These are phyloP conservation scores for Piezodorus guildinii DNA, from an alignment of 1,140 invertebrate genomes.

Conservation along the genomic window DNA sequence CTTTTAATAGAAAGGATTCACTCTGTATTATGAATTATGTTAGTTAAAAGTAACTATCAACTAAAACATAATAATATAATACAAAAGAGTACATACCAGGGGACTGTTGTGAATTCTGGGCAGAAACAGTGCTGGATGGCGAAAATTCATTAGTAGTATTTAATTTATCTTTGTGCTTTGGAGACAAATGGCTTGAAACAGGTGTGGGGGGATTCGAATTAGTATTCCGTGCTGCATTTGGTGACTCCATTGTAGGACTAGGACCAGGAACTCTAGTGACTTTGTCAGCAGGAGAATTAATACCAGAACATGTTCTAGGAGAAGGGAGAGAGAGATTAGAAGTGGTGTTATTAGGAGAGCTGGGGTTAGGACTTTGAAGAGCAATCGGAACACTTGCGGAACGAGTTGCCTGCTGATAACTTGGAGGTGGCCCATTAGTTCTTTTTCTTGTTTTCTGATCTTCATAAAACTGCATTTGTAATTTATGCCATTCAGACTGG, in stretches of 20 bases:
- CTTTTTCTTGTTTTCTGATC: conserved; percentile 43
- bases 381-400: conserved; percentile 75
- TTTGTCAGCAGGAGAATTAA: conserved; percentile 55
- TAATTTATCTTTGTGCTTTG: conserved; percentile 35
- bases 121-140: conserved; percentile 33
- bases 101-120: conserved; percentile 36
- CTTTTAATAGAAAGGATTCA: too few relatives aligned
- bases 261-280: conserved; percentile 43
- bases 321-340: conserved; percentile 58
- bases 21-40: too few relatives aligned
- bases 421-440: conserved; percentile 65
- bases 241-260: conserved; percentile 48
- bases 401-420: conserved; percentile 68
- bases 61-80: too few relatives aligned
- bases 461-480: conserved; percentile 74
- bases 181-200: conserved; percentile 39
- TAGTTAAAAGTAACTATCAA: too few relatives aligned
- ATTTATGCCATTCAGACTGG: conserved; percentile 77
- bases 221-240: conserved; percentile 35
- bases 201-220: conserved; percentile 41
- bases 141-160: conserved; percentile 30
- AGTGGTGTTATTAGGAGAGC: conserved; percentile 56
- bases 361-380: conserved; percentile 55
- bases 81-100: conserved; percentile 31
- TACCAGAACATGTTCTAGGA: conserved; percentile 51